Conservation (phyloP, 2,888 invertebrate species). For the Neoaliturus tenellus region DNA sequence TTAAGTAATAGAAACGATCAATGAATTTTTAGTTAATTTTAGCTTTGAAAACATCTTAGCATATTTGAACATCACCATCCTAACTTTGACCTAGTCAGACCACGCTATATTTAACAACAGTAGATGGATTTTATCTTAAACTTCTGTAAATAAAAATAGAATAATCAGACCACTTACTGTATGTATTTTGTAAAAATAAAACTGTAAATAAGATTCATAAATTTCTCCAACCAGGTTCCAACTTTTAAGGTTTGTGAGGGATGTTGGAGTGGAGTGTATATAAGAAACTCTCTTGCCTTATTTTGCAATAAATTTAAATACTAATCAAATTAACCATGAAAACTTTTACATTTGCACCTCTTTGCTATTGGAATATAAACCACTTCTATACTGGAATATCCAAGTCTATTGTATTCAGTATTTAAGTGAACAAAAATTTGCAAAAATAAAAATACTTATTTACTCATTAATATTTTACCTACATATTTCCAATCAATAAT, state of each 20-base stretch:
- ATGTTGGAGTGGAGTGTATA: background rate
- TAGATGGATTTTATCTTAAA: background rate
- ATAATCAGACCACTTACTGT: background rate
- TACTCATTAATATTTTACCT: too few species aligned
- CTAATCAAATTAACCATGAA: too few species aligned
- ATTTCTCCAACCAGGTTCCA: background rate
- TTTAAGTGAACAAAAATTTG: too few species aligned
- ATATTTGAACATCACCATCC: background rate
- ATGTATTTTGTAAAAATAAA: background rate
- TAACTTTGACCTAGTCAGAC: background rate
- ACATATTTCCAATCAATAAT: too few species aligned
- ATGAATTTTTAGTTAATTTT: too few species aligned
- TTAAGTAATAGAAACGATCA: too few species aligned
- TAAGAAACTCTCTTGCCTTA: conserved; percentile 7
- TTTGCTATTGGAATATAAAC: too few species aligned
- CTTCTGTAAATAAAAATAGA: background rate
- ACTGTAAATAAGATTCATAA: background rate
- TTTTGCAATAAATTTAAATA: conserved; percentile 22
- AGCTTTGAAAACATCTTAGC: too few species aligned
- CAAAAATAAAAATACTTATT: too few species aligned
- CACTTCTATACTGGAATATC: too few species aligned
- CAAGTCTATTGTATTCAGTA: too few species aligned
- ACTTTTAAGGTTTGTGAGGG: background rate
- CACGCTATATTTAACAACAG: background rate
- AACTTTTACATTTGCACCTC: too few species aligned